These are phyloP conservation scores for Mythimna vitellina DNA, from an alignment of 2,888 invertebrate species.

Conservation along the genomic window DNA sequence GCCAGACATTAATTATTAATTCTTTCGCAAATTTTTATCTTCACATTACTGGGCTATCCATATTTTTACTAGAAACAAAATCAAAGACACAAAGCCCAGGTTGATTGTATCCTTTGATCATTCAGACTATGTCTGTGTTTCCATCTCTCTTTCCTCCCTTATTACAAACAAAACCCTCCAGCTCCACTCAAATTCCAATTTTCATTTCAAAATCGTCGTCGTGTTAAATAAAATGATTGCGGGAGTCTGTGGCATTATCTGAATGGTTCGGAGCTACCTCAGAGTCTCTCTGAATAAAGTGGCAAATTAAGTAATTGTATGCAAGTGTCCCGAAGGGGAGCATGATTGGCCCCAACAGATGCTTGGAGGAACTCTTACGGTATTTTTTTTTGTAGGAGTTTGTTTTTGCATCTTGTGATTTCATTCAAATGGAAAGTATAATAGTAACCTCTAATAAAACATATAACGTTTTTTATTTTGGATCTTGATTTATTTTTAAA, in stretches of 20 bases:
- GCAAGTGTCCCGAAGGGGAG: slow-evolving; percentile 70
- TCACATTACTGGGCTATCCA: not conserved
- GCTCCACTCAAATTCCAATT: slow-evolving; percentile 56
- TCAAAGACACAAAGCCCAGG: slow-evolving; percentile 28
- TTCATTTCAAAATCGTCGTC: slow-evolving; percentile 59
- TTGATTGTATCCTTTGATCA: slow-evolving; percentile 40
- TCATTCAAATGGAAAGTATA: not conserved
- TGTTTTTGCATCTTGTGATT: slow-evolving; percentile 23
- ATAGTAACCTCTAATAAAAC: slow-evolving; percentile 6
- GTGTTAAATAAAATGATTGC: slow-evolving; percentile 63
- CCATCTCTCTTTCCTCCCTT: slow-evolving; percentile 22
- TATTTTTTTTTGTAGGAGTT: slow-evolving; percentile 37
- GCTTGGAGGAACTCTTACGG: slow-evolving; percentile 54
- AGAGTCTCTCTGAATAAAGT: slow-evolving; percentile 66
- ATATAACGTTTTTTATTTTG: not conserved
- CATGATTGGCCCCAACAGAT: slow-evolving; percentile 62
- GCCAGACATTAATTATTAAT: not conserved
- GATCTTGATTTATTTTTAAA: too few relatives aligned
- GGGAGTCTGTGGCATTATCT: slow-evolving; percentile 61
- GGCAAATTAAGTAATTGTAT: slow-evolving; percentile 78
- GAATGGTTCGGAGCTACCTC: slow-evolving; percentile 56
- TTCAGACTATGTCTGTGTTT: slow-evolving; percentile 26
- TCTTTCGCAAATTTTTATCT: too few relatives aligned
- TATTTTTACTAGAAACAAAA: not conserved
- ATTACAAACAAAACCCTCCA: slow-evolving; percentile 42